phyloP scores from a whole-genome alignment of 2,888 invertebrate species.

The Rhamnusium bicolor region DNA sequence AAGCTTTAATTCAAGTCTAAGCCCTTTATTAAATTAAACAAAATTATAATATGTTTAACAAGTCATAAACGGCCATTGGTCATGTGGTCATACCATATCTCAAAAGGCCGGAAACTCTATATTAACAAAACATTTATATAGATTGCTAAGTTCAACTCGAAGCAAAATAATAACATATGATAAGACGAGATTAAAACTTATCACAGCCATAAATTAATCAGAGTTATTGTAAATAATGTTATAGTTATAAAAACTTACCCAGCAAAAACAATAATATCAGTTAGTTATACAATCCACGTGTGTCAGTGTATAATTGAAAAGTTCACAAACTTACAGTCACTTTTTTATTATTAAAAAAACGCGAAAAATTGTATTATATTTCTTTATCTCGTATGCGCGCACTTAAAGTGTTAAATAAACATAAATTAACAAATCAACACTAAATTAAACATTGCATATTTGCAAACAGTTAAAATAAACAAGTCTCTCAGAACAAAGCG shows the following conservation, averaged over 20 bases:
- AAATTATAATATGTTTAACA: slow-evolving; percentile 48
- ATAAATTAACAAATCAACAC: slow-evolving; percentile 13
- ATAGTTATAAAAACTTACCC: slow-evolving; percentile 37
- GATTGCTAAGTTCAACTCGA: slow-evolving; percentile 41
- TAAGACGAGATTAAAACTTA: slow-evolving; percentile 38
- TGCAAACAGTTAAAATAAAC: background rate
- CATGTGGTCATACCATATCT: slow-evolving; percentile 46
- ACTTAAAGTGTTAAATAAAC: background rate
- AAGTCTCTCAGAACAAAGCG: slow-evolving; percentile 6
- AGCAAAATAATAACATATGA: slow-evolving; percentile 46
- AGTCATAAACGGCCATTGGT: slow-evolving; percentile 47
- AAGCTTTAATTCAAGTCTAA: slow-evolving; percentile 3
- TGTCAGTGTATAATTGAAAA: slow-evolving; percentile 20
- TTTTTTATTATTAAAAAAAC: slow-evolving; percentile 2
- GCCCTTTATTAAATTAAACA: slow-evolving; percentile 44
- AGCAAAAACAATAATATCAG: slow-evolving; percentile 19
- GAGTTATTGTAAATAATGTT: slow-evolving; percentile 24
- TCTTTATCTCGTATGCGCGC: slow-evolving; percentile 4
- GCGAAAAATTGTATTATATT: background rate
- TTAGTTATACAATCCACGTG: slow-evolving; percentile 36
- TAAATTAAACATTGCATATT: background rate
- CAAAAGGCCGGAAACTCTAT: slow-evolving; percentile 49
- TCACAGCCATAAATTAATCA: slow-evolving; percentile 36
- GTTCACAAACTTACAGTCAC: slow-evolving; percentile 33
- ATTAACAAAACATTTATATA: slow-evolving; percentile 50